Evolutionary conservation across 1,140 invertebrate species (phyloP), one percentile per base, ranked within the genome.

Genomic region (Xylocopa sonorina): DNA sequence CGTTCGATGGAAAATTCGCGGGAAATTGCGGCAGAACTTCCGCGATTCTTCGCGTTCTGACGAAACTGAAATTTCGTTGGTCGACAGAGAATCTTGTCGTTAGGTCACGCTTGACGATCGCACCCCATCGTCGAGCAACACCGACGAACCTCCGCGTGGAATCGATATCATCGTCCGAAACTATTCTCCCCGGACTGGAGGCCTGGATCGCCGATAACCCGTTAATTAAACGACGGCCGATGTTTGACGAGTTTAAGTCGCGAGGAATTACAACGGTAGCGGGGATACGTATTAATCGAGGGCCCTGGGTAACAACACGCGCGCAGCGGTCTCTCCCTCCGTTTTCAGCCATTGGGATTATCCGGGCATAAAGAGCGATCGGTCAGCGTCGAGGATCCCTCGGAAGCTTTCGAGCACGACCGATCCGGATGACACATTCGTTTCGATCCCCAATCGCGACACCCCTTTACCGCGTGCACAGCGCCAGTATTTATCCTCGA

Each of bases 341-440:
- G 73, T 48, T n/a, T n/a, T 43, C 50, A 21, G 57, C 41, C 75
- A 68, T 57, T n/a, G 50, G 82, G 85, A 82, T 87, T 83, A 85
- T 79, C 60, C 85, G 57, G 76, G 83, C 85, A 68, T 76, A 78
- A 87, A 86, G 85, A 87, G 81, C 86, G 85, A 87, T 87, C 86
- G 82, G 85, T 87, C 86, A 87, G 82, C 84, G 87, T 87, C 71
- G 78, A 51, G 68, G 74, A 87, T 87, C 79, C 85, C 82, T 73
- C 82, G 67, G 55, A 50, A 76, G 74, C 76, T 80, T 80, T 79
- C 77, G 60, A 80, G 69, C 76, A 69, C 71, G 80, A 73, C 63
- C 79, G 78, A 84, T 84, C 69, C 74, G 71, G 66, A 87, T 87
- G 85, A 87, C 85, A 87, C 85, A 87, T 84, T 84, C 81, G 80